Base-by-base conservation (phyloP, 2,797 vertebrate genomes). In the Phyllotis vaccarum region DNA sequence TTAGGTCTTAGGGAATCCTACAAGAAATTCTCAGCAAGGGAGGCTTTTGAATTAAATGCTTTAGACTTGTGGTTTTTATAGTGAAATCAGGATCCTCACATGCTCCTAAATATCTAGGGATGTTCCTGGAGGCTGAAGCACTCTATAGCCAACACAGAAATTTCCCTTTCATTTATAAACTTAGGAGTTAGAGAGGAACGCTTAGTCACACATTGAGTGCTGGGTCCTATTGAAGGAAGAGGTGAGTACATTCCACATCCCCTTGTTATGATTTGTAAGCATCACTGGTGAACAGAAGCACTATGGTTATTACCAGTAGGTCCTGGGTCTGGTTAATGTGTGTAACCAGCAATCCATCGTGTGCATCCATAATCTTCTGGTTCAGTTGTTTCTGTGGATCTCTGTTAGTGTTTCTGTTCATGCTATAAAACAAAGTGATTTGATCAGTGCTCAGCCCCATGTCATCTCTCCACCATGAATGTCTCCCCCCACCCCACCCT, bases 221-320 rank as follows among this genome's bases (percentile, higher is more conserved):
- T 40, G n/a, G 43, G 37, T 72, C 64, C 37, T 43, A 5, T 24
- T 62, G 52, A 92, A 70, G 66, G 83, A 85, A 90, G 75, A 74
- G 9, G 19, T 75, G 34, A 68, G 43, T 37, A 54, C 16, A 78
- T 24, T 52, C 56, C 62, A 40, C 3, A 0, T n/a, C 16, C 19
- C 58, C 75, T 49, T 34, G 60, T 62, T 52, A 29, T 29, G 34
- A 43, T 43, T 14, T 78, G 11, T 60, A 74, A 79, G 52, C 21
- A 5, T 37, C 0, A 21, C 5, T 6, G 56, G 81, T 83, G 34
- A 34, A 64, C 12, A 5, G 54, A 86, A 90, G 58, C 10, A 2
- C 21, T 34, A 0, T 10, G 24, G n/a, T 89, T 76, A 89, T 98
- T 98, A 98, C 98, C 98, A 98, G 97, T 86, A 98, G 97, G 92